A percentile compares a stretch with the other conserved stretches of the same genome.
These are phyloP conservation scores for Dryobotodes eremita DNA, from an alignment of 2,888 invertebrate genomes.

Conservation along the genomic window DNA sequence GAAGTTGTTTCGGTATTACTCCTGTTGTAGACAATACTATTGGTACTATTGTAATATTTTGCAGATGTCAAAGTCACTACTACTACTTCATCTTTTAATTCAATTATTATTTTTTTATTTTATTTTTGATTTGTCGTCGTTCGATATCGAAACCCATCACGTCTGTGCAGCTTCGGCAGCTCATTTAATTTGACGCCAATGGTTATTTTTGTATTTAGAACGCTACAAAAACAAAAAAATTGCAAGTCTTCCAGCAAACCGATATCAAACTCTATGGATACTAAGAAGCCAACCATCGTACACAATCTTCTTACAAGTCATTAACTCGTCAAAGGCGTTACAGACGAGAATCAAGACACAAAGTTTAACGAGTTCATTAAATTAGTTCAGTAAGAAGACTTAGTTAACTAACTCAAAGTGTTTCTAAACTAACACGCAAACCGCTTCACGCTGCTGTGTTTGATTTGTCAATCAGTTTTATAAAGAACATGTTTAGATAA, in stretches of 20 bases:
- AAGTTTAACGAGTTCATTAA: conserved; percentile 48
- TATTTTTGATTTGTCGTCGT: too few relatives aligned
- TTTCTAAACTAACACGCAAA: conserved; percentile 7
- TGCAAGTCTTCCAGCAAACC: background rate
- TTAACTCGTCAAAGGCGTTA: conserved; percentile 17
- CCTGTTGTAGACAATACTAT: too few relatives aligned
- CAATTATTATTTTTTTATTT: too few relatives aligned
- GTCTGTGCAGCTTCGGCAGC: background rate
- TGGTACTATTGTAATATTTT: too few relatives aligned
- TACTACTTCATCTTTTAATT: too few relatives aligned
- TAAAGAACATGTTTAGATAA: background rate
- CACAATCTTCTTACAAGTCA: conserved; percentile 30
- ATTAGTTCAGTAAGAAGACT: conserved; percentile 52
- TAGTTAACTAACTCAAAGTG: conserved; percentile 45
- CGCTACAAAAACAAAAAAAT: background rate
- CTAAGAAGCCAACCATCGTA: background rate
- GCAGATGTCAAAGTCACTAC: too few relatives aligned
- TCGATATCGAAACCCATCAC: too few relatives aligned
- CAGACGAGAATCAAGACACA: conserved; percentile 6
- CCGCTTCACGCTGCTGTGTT: background rate
- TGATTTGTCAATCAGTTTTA: conserved; percentile 14
- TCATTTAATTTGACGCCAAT: background rate
- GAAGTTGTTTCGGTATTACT: too few relatives aligned
- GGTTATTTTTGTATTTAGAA: too few relatives aligned
- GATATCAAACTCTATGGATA: background rate